Conservation (phyloP, 2,797 vertebrate species). For the Catamblyrhynchus diadema region DNA sequence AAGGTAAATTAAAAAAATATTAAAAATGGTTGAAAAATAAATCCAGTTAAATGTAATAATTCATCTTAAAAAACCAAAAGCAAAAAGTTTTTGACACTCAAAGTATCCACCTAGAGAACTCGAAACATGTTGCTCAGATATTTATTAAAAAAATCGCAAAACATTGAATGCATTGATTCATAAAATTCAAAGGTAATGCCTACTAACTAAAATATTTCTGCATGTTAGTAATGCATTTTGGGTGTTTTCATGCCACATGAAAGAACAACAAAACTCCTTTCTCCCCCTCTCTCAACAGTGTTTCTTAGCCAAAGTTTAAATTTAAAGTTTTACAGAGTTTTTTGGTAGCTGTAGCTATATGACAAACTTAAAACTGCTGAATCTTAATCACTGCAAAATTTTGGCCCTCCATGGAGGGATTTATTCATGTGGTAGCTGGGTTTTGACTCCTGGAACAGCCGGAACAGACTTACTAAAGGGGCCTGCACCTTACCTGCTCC, state of each 20-base stretch:
- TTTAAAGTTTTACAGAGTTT: neutral
- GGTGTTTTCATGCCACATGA: fast-evolving
- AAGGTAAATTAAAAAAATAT: neutral
- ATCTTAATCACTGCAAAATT: neutral
- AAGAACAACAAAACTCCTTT: neutral
- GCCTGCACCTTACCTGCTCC: neutral
- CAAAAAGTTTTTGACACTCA: neutral
- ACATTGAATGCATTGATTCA: fast-evolving
- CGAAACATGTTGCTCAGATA: neutral
- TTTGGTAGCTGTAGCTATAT: neutral
- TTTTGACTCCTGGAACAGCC: neutral
- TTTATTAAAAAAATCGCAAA: neutral
- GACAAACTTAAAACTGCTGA: neutral
- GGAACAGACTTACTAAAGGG: neutral
- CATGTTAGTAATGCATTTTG: fast-evolving
- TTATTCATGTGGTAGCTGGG: fast-evolving
- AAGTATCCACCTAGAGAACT: neutral
- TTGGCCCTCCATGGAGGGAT: neutral
- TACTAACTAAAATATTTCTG: neutral
- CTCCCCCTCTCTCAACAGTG: fast-evolving
- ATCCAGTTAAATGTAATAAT: neutral
- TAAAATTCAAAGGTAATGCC: neutral
- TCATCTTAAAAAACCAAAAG: fast-evolving
- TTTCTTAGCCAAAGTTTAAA: neutral
- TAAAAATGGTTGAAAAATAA: neutral